Evolutionary conservation across 1,140 invertebrate genomes (phyloP), one percentile per base, ranked within the genome.

Genomic region (Wasmannia auropunctata): DNA sequence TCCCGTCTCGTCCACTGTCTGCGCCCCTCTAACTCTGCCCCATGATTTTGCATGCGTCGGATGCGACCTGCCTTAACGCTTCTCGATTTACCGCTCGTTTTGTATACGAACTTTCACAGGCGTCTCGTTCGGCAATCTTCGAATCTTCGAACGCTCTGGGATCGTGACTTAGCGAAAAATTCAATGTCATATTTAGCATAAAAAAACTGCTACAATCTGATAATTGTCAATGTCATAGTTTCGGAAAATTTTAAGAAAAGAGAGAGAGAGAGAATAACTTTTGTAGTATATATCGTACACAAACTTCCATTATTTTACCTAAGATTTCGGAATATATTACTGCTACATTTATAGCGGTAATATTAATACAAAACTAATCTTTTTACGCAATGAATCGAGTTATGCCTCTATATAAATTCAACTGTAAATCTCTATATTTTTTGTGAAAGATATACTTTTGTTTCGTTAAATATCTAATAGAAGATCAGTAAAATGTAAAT

Each of bases 1-100:
- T 75, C 43, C 74, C 80, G 81, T 80, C 86, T 80, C 37, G 80
- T 67, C 63, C 72, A 58, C 46, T 85, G 80, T 88, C 79, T 85
- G 70, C 65, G 75, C 76, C 60, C 54, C 43, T 80, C 75, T 51
- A 72, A 60, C 79, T 83, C 28, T 74, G 8, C 51, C n/a, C 37
- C 67, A 83, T 46, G 79, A 74, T 83, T 74, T 83, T 83, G 25
- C 51, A 58, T 54, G 67, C 67, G 40, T 72, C 25, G 37, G 67
- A 51, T 56, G 67, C 40, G 65, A 70, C 49, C 79, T 72, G 25
- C 65, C 49, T 56, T 81, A 69, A 69, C 37, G 49, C 77, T 56
- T 80, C 63, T 69, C 77, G 62, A 80, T 80, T 80, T 69, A 80
- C 46, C 22, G 34, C 22, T 69, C 49, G 62, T 80, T 67, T 80